Percentiles rank a stretch among this genome's conserved stretches.
phyloP scores from a whole-genome alignment of 2,888 invertebrate species.

The Ceraclea dissimilis region DNA sequence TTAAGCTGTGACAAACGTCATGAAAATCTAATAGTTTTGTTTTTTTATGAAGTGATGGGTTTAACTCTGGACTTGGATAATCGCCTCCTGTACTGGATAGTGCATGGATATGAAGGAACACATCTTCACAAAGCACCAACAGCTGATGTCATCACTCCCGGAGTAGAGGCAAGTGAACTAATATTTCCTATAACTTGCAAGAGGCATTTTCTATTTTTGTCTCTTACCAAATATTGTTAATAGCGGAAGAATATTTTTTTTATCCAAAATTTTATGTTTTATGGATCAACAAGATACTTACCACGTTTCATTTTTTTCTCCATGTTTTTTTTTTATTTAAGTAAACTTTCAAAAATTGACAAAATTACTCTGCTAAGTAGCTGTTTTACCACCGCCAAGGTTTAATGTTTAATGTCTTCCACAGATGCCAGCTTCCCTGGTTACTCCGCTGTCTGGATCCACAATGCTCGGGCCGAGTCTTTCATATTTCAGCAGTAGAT shows the following conservation, averaged over 20 bases:
- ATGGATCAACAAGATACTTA: too few relatives aligned
- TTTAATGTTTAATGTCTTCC: too few relatives aligned
- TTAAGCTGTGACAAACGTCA: not conserved
- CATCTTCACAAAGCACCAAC: constrained; percentile 65
- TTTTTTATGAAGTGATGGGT: constrained; percentile 61
- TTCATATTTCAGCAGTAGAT: constrained; percentile 71
- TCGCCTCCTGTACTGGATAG: constrained; percentile 77
- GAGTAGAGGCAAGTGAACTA: constrained; percentile 30
- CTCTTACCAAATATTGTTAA: too few relatives aligned
- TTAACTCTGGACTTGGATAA: constrained; percentile 73
- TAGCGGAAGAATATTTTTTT: not conserved
- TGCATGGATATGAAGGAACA: constrained; percentile 69
- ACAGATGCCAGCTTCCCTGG: constrained; percentile 39
- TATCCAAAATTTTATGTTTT: not conserved
- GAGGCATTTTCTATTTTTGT: too few relatives aligned
- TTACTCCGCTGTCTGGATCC: constrained; percentile 38
- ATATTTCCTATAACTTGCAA: too few relatives aligned
- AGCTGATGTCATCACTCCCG: constrained; percentile 47
- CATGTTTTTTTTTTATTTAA: not conserved
- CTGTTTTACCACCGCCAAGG: not conserved
- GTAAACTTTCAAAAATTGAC: not conserved
- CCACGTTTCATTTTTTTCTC: too few relatives aligned
- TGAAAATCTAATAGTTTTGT: too few relatives aligned
- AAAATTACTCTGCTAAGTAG: not conserved
- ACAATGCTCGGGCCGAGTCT: constrained; percentile 59